phyloP scores from a whole-genome alignment of 2,113 vertebrate species.

The Donacobius atricapilla region DNA sequence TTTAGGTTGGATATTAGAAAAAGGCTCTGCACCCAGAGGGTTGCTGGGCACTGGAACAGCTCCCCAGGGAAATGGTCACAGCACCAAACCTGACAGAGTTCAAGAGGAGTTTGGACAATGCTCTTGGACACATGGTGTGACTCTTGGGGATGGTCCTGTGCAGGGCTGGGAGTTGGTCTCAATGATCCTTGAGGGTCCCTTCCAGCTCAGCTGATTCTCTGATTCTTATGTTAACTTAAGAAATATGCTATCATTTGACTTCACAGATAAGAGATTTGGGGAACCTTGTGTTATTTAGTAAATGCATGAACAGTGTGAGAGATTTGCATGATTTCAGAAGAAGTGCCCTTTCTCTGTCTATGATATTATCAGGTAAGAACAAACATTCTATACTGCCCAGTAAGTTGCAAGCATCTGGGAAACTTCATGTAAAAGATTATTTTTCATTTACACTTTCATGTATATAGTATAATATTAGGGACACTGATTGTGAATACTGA shows the following conservation, averaged over 20 bases:
- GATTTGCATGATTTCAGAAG: background rate
- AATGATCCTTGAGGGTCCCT: background rate
- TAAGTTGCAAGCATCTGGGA: background rate
- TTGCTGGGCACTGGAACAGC: background rate
- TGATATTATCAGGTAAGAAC: background rate
- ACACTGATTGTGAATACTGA: background rate
- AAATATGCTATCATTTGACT: background rate
- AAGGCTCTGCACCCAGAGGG: background rate
- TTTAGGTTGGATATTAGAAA: background rate
- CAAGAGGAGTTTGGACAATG: background rate
- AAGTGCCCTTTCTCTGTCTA: background rate
- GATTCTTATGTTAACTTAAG: background rate
- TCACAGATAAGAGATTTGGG: background rate
- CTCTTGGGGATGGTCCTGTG: no score
- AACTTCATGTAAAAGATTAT: background rate
- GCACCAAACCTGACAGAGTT: background rate
- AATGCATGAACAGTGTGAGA: background rate
- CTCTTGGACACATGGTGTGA: fast-evolving
- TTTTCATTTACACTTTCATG: background rate
- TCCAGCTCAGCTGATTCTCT: background rate
- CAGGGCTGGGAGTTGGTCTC: background rate
- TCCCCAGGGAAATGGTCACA: background rate
- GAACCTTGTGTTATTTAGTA: background rate
- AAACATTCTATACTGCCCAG: background rate
- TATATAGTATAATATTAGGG: background rate